Conservation (phyloP, 2,113 vertebrate species). For the Rhipidura dahli region DNA sequence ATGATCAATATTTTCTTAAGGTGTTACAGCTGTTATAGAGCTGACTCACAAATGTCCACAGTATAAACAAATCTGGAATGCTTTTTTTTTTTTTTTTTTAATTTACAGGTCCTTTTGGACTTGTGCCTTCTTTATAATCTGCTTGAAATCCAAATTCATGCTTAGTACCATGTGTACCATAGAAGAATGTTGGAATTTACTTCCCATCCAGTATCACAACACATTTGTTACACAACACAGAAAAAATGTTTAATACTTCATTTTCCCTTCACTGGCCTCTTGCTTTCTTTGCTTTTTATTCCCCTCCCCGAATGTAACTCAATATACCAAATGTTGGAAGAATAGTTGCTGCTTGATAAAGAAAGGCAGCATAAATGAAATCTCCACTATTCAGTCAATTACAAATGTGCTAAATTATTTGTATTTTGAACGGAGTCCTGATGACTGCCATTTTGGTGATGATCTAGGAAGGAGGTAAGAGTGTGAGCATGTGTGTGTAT, state of each 20-base stretch:
- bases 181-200: constrained; percentile 37
- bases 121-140: constrained; percentile 60
- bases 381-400: background rate
- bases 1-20: constrained; percentile 46
- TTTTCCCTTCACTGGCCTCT: background rate
- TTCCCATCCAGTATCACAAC: constrained; percentile 50
- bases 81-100: constrained; percentile 26
- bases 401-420: background rate
- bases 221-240: background rate
- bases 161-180: constrained; percentile 9
- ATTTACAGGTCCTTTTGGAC: constrained; percentile 48
- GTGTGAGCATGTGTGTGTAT: background rate
- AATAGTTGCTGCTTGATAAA: background rate
- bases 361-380: background rate
- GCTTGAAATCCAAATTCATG: background rate
- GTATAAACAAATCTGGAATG: constrained; percentile 60
- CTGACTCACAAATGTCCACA: constrained; percentile 33
- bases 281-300: background rate
- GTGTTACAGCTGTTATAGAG: constrained; percentile 59
- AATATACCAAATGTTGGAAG: background rate
- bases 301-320: background rate
- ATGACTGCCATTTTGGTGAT: background rate
- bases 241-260: constrained; percentile 31
- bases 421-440: background rate
- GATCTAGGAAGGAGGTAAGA: background rate